Conservation (phyloP, 2,797 vertebrate species). For the Acanthurus tractus region DNA sequence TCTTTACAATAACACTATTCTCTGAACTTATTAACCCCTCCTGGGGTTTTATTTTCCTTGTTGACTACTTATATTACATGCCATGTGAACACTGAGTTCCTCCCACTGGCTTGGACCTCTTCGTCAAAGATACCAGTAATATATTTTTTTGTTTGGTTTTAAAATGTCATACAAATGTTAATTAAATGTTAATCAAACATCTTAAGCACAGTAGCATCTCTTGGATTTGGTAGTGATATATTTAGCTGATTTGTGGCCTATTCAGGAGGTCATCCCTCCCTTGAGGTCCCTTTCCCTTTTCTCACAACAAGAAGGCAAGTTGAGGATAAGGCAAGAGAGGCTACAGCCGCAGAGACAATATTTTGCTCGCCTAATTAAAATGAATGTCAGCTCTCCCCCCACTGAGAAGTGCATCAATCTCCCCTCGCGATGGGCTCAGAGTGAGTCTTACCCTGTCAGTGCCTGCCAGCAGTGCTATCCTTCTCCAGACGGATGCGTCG, state of each 20-base stretch:
- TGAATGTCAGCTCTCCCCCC: slow-evolving; percentile 85
- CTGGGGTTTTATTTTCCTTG: slow-evolving; percentile 12
- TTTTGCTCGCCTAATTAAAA: slow-evolving; percentile 86
- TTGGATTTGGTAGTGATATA: slow-evolving; percentile 64
- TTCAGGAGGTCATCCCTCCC: slow-evolving; percentile 71
- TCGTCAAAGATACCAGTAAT: slow-evolving; percentile 44
- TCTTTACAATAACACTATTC: slow-evolving; percentile 38
- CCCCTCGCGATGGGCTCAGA: slow-evolving; percentile 72
- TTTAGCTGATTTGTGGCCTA: slow-evolving; percentile 64
- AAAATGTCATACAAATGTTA: slow-evolving; percentile 87
- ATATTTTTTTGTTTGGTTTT: slow-evolving; percentile 63
- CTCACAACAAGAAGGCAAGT: slow-evolving; percentile 50
- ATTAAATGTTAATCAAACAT: slow-evolving; percentile 87
- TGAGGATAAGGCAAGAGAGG: slow-evolving; percentile 60
- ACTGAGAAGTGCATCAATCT: slow-evolving; percentile 85
- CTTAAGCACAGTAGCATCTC: slow-evolving; percentile 74
- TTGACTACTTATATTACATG: slow-evolving; percentile 24
- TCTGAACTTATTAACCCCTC: slow-evolving; percentile 14
- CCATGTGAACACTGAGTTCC: slow-evolving; percentile 1
- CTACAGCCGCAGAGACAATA: slow-evolving; percentile 70
- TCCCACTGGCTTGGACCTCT: slow-evolving; percentile 23
- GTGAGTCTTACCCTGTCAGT: slow-evolving; percentile 81
- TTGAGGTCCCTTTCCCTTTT: slow-evolving; percentile 52
- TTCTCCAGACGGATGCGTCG: slow-evolving; percentile 70
- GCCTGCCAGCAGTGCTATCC: slow-evolving; percentile 74